A percentile compares a stretch with the other conserved stretches of the same genome.
These are phyloP conservation scores for Bibio marci DNA, from an alignment of 2,888 invertebrate species.

Conservation along the genomic window DNA sequence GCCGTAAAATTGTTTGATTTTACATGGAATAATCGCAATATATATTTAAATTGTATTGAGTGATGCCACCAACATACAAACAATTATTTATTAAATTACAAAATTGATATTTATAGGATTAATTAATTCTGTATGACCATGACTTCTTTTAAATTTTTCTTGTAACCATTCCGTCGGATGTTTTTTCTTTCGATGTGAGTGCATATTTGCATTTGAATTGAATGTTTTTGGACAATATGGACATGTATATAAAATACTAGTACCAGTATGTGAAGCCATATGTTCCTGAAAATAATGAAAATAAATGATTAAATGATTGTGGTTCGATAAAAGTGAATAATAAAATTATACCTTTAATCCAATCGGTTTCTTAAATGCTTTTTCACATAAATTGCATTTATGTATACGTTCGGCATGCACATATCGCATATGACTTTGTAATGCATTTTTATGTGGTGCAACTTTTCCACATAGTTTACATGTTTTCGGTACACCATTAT, in stretches of 20 bases:
- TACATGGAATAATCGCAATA: too few relatives aligned
- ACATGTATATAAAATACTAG: constrained; percentile 24
- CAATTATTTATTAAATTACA: too few relatives aligned
- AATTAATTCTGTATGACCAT: too few relatives aligned
- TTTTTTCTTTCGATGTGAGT: constrained; percentile 25
- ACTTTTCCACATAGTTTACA: constrained; percentile 14
- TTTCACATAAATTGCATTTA: constrained; percentile 23
- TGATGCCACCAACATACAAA: too few relatives aligned
- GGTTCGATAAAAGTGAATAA: too few relatives aligned
- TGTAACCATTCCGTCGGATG: constrained; percentile 25
- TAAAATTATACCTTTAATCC: background rate
- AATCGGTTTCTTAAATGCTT: constrained; percentile 22
- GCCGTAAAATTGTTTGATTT: too few relatives aligned
- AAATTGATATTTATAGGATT: too few relatives aligned
- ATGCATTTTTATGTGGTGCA: constrained; percentile 23
- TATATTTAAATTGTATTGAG: too few relatives aligned
- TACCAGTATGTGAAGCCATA: constrained; percentile 27
- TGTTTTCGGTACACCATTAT: background rate
- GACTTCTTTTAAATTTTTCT: constrained; percentile 10
- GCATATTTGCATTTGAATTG: constrained; percentile 28
- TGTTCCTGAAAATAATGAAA: constrained; percentile 18
- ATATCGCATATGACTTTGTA: constrained; percentile 23
- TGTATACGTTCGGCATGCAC: constrained; percentile 23
- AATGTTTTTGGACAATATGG: constrained; percentile 27
- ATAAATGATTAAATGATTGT: too few relatives aligned